Conservation (phyloP, 2,888 invertebrate species). For the Zonitis immaculata region DNA sequence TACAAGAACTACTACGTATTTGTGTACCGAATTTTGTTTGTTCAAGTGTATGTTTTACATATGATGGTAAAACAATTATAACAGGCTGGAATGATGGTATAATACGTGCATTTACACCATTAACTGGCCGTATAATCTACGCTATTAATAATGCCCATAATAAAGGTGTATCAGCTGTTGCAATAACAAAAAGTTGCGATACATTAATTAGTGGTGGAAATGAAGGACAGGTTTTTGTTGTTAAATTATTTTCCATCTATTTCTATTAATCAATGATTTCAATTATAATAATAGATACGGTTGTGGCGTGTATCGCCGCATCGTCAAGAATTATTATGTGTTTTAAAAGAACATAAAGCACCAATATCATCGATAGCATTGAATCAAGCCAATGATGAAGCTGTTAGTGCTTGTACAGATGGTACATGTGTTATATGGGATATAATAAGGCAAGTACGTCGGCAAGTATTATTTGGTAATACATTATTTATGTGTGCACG, state of each 20-base stretch:
- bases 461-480: slow-evolving; percentile 82
- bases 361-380: slow-evolving; percentile 79
- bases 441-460: slow-evolving; percentile 63
- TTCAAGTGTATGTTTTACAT: slow-evolving; percentile 69
- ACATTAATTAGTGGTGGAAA: slow-evolving; percentile 84
- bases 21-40: slow-evolving; percentile 85
- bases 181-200: slow-evolving; percentile 64
- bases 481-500: slow-evolving; percentile 74
- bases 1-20: slow-evolving; percentile 77
- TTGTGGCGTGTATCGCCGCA: slow-evolving; percentile 71
- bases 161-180: slow-evolving; percentile 81
- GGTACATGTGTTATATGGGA: slow-evolving; percentile 95
- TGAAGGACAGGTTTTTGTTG: slow-evolving; percentile 68
- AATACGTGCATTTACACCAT: slow-evolving; percentile 75
- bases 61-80: slow-evolving; percentile 75
- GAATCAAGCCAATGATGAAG: slow-evolving; percentile 70
- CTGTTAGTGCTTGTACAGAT: slow-evolving; percentile 85
- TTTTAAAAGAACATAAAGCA: slow-evolving; percentile 88
- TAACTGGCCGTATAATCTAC: slow-evolving; percentile 75
- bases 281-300: slow-evolving; percentile 52
- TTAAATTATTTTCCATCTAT: no score
- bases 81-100: slow-evolving; percentile 83
- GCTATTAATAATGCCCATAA: slow-evolving; percentile 85
- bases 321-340: slow-evolving; percentile 63
- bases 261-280: neutral